Percentiles rank a stretch among this genome's conserved stretches.
Evolutionary conservation across 2,888 invertebrate genomes (phyloP).

Genomic region (Eilema griseolum): DNA sequence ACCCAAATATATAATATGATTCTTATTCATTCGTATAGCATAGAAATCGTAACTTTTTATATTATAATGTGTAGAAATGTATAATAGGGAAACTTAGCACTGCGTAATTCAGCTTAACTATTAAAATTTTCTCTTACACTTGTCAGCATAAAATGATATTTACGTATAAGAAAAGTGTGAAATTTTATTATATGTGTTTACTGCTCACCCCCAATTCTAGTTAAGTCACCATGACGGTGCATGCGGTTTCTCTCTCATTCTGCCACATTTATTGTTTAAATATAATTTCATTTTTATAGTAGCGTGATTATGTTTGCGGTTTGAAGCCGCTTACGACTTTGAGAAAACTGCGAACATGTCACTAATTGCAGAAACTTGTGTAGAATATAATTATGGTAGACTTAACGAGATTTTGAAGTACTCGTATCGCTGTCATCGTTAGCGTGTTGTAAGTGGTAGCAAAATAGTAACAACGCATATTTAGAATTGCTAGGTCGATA

Average conservation of each 20-base stretch:
- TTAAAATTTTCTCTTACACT: constrained; percentile 24
- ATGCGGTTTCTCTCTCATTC: constrained; percentile 22
- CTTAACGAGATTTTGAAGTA: not conserved
- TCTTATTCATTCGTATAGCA: not conserved
- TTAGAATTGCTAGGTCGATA: too few relatives aligned
- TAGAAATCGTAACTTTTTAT: not conserved
- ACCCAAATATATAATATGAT: not conserved
- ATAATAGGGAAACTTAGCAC: not conserved
- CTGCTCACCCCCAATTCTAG: constrained; percentile 32
- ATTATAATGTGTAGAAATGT: constrained; percentile 3
- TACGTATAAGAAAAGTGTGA: constrained; percentile 28
- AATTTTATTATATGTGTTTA: constrained; percentile 34
- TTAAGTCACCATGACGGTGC: constrained; percentile 36
- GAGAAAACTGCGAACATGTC: not conserved
- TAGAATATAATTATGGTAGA: not conserved
- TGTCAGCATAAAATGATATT: constrained; percentile 9
- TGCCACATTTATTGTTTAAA: constrained; percentile 15
- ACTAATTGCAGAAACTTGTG: not conserved
- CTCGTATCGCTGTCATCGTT: not conserved
- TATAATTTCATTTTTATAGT: constrained; percentile 23
- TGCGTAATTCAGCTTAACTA: constrained; percentile 8
- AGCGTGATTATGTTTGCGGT: constrained; percentile 1
- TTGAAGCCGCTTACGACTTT: not conserved
- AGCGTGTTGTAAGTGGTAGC: not conserved
- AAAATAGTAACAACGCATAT: too few relatives aligned